Conservation (phyloP, 2,888 invertebrate genomes). For the Drosophila cracens region DNA sequence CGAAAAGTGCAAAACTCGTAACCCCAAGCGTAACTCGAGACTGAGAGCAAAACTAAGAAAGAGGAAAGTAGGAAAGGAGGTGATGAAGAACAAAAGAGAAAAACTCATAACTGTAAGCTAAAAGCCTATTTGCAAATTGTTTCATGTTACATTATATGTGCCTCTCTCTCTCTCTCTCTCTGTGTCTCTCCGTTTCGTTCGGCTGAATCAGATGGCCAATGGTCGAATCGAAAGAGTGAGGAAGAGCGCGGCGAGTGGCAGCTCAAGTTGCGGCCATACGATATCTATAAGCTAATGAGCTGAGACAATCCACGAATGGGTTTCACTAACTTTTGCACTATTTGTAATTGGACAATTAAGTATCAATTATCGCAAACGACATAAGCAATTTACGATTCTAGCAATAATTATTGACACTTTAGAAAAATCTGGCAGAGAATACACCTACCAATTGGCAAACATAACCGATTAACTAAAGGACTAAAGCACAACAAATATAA, state of each 20-base stretch:
- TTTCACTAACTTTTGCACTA: background rate
- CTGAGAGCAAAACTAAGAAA: background rate
- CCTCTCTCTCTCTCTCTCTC: background rate
- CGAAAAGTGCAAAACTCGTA: conserved; percentile 9
- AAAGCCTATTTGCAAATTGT: conserved; percentile 74
- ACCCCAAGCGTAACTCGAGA: conserved; percentile 12
- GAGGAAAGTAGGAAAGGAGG: background rate
- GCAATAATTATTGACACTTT: background rate
- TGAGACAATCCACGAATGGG: background rate
- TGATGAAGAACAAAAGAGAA: conserved; percentile 9
- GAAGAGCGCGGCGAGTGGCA: background rate
- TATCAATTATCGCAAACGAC: background rate
- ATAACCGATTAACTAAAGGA: no score
- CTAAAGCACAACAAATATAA: no score
- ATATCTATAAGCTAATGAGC: conserved; percentile 17
- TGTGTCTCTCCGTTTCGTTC: conserved; percentile 37
- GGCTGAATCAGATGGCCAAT: conserved; percentile 43
- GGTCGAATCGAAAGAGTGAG: conserved; percentile 3
- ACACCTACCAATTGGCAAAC: no score
- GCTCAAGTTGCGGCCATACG: conserved; percentile 9
- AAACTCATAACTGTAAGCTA: conserved; percentile 46
- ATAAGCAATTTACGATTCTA: background rate
- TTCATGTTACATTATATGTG: conserved; percentile 59
- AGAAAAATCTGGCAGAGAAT: background rate
- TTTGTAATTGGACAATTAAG: background rate